phyloP scores from a whole-genome alignment of 2,113 vertebrate species.

The Tachysurus vachellii region DNA sequence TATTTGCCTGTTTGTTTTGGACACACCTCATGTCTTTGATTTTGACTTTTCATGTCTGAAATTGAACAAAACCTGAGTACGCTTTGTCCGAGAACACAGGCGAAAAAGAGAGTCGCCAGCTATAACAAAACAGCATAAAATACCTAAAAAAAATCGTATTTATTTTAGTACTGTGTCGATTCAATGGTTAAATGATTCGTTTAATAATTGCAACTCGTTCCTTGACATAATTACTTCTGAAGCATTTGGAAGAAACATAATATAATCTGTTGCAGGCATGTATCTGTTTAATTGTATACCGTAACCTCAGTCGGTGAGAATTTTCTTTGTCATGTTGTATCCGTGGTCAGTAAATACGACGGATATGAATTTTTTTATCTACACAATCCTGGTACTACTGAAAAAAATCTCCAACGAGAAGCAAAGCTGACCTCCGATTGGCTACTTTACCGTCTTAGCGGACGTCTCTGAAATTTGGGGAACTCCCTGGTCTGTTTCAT shows the following conservation, averaged over 20 bases:
- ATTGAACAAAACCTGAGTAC: background rate
- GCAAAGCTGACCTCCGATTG: background rate
- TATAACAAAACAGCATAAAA: no score
- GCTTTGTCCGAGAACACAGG: background rate
- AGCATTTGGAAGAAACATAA: background rate
- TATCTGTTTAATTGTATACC: background rate
- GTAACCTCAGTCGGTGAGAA: background rate
- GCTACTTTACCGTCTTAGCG: background rate
- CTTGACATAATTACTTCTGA: background rate
- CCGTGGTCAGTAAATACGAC: background rate
- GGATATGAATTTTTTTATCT: background rate
- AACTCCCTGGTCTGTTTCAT: slow-evolving; percentile 8
- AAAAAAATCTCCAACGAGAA: background rate
- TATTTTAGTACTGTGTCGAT: no score
- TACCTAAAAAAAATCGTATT: no score
- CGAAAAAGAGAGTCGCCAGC: background rate
- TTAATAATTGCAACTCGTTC: no score
- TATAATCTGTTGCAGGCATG: background rate
- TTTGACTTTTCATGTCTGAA: background rate
- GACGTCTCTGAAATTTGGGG: background rate
- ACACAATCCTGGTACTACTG: background rate
- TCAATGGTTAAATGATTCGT: no score
- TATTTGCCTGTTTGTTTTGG: no score
- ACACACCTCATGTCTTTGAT: no score
- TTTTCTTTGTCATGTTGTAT: background rate